Percentiles rank a stretch among this genome's conserved stretches.
These are phyloP conservation scores for Ommatoiulus sabulosus DNA, from an alignment of 2,888 invertebrate genomes.

Conservation along the genomic window DNA sequence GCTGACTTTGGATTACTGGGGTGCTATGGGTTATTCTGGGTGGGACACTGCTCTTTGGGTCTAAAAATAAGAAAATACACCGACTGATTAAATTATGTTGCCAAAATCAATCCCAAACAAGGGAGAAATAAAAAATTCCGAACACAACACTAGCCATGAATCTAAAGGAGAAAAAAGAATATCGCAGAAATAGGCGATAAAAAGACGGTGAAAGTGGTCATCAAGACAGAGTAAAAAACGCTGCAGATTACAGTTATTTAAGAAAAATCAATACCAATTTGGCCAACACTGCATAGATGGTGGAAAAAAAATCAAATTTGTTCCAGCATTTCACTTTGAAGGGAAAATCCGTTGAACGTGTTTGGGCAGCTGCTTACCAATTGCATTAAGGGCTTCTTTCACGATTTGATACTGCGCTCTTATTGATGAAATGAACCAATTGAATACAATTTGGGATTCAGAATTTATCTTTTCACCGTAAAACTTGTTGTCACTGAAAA, in stretches of 20 bases:
- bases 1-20: constrained; percentile 58
- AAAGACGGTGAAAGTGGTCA: constrained; percentile 36
- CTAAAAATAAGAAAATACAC: constrained; percentile 16
- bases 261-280: constrained; percentile 42
- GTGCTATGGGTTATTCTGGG: constrained; percentile 59
- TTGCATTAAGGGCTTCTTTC: background rate
- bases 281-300: constrained; percentile 7
- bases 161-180: constrained; percentile 1
- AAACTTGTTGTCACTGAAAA: background rate
- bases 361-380: constrained; percentile 36
- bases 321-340: background rate
- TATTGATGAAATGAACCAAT: constrained; percentile 5
- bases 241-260: constrained; percentile 14
- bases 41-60: constrained; percentile 60
- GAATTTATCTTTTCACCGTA: background rate
- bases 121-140: constrained; percentile 47
- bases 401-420: background rate
- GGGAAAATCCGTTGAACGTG: background rate
- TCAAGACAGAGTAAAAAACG: background rate
- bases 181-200: background rate
- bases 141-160: constrained; percentile 28
- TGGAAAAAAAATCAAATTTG: constrained; percentile 10
- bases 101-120: constrained; percentile 3
- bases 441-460: constrained; percentile 8
- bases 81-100: constrained; percentile 34